A percentile compares a stretch with the other conserved stretches of the same genome.
phyloP scores from a whole-genome alignment of 2,113 vertebrate genomes.

The Aphyosemion australe region DNA sequence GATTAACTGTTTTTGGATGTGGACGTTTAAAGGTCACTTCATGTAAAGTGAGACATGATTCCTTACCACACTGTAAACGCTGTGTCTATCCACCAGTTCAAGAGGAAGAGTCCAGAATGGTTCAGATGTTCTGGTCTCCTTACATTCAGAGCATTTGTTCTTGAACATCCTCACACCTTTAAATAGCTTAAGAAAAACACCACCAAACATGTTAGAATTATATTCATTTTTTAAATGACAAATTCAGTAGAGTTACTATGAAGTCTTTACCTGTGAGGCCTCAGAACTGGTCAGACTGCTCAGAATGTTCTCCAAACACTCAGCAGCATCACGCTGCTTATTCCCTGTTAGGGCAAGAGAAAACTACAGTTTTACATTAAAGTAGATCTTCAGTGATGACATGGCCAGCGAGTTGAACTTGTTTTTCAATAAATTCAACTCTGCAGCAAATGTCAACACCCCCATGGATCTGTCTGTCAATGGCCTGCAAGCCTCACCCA shows the following conservation, averaged over 20 bases:
- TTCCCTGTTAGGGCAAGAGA: no score
- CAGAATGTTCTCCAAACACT: conserved; percentile 3
- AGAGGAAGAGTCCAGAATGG: conserved; percentile 6
- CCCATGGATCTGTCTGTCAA: no score
- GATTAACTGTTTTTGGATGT: no score
- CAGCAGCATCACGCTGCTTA: neutral
- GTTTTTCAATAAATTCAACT: no score
- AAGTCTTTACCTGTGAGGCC: neutral
- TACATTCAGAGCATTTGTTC: neutral
- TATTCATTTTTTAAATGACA: neutral
- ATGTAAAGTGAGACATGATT: neutral
- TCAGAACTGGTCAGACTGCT: neutral
- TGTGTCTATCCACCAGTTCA: neutral
- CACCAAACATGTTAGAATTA: neutral
- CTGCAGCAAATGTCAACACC: no score
- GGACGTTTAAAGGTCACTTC: neutral
- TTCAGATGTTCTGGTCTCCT: neutral
- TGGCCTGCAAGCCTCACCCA: no score
- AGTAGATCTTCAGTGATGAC: no score
- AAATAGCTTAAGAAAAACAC: neutral
- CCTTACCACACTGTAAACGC: neutral
- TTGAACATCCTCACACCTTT: neutral
- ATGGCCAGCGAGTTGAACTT: no score
- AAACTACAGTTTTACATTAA: no score
- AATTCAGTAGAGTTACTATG: neutral